Evolutionary conservation across 2,888 invertebrate species (phyloP).

Genomic region (Brenthis ino): DNA sequence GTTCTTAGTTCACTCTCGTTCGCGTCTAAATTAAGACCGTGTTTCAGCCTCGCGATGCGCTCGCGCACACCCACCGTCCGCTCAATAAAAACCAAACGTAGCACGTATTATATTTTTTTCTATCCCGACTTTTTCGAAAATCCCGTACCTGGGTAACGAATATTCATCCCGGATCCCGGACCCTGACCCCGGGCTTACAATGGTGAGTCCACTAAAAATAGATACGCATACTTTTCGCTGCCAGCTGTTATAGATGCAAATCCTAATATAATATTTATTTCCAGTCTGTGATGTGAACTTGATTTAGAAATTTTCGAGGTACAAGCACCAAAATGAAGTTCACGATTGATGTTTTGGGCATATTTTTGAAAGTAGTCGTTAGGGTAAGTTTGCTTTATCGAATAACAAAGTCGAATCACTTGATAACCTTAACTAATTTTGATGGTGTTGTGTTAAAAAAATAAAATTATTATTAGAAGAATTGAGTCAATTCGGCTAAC

Average conservation of each 20-base stretch:
- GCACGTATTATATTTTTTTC: conserved; percentile 76
- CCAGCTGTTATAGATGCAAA: conserved; percentile 30
- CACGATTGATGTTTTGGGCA: conserved; percentile 76
- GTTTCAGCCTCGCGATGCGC: conserved; percentile 74
- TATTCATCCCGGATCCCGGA: conserved; percentile 27
- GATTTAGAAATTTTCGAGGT: conserved; percentile 50
- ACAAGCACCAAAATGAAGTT: conserved; percentile 72
- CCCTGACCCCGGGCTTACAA: conserved; percentile 39
- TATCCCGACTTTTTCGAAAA: conserved; percentile 57
- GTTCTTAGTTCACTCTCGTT: conserved; percentile 63
- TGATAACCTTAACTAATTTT: conserved; percentile 2
- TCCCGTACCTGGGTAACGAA: conserved; percentile 32
- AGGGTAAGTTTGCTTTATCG: conserved; percentile 61
- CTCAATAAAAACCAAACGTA: conserved; percentile 75
- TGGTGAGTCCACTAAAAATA: conserved; percentile 58
- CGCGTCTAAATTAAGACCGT: conserved; percentile 78
- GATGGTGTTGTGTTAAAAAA: not conserved
- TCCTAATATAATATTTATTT: conserved; percentile 57
- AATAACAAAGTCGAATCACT: not conserved
- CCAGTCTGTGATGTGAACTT: conserved; percentile 69
- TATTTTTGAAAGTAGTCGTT: conserved; percentile 78
- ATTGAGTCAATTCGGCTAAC: too few relatives aligned
- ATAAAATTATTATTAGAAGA: too few relatives aligned
- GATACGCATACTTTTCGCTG: conserved; percentile 46
- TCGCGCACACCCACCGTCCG: conserved; percentile 63